These are phyloP conservation scores for Mesocricetus auratus DNA, from an alignment of 2,113 vertebrate species.

Conservation along the genomic window DNA sequence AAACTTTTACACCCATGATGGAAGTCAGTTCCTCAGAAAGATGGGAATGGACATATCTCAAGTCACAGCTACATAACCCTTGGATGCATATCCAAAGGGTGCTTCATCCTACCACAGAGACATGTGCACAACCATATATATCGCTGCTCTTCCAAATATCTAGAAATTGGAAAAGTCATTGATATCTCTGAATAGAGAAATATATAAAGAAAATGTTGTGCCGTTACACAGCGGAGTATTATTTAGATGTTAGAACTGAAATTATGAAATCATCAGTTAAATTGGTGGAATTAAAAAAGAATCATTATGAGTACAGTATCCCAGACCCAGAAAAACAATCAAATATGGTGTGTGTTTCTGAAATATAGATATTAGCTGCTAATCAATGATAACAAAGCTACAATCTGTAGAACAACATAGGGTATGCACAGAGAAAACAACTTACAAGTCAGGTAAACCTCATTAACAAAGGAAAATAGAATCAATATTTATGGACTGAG, in stretches of 20 bases:
- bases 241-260: background rate
- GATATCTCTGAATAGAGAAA: background rate
- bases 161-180: background rate
- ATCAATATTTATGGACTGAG: background rate
- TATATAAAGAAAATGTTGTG: background rate
- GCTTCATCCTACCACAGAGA: background rate
- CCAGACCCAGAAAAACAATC: background rate
- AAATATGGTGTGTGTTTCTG: background rate
- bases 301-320: background rate
- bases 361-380: background rate
- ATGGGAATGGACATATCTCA: background rate
- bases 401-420: background rate
- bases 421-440: background rate
- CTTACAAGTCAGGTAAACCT: background rate
- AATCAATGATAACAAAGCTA: background rate
- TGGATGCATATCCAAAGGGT: background rate
- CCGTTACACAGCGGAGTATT: background rate
- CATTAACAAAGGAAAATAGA: background rate
- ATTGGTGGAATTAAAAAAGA: background rate
- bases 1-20: background rate
- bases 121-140: background rate
- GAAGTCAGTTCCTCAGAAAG: background rate
- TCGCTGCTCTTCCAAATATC: background rate
- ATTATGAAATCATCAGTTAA: background rate
- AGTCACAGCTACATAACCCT: background rate